Evolutionary conservation across 2,888 invertebrate genomes (phyloP), one percentile per base, ranked within the genome.

Genomic region (Schizotus pectinicornis): DNA sequence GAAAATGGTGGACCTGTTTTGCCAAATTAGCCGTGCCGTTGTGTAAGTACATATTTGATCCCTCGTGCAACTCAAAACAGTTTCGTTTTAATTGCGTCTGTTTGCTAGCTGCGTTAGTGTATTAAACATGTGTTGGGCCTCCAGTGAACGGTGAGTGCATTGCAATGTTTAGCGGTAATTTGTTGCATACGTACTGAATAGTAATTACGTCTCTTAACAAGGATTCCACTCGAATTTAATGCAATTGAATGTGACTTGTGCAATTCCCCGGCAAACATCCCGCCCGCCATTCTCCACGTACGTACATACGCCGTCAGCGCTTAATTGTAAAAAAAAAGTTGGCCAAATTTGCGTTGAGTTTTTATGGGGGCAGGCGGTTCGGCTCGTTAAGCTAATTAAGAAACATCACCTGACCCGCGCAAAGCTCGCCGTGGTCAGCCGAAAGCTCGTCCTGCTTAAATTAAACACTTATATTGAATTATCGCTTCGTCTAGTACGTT

Each of bases 401-500:
- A 39, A n/a, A 34, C 12, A 35, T 55, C 49, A 59, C 54, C 45
- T 50, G 48, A 54, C 52, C 49, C 32, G 22, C 31, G 13, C 43
- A 51, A 59, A 39, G 35, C 30, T 35, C 36, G 41, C 47, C 50
- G n/a, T 8, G 22, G 43, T 13, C 9, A 13, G 12, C 8, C 11
- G 13, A 8, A 41, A 39, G 56, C 32, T 59, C 52, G 53, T 63
- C 59, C 56, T 38, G 56, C 50, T 61, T 63, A 59, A 62, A 59
- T 59, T 59, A 55, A 61, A 62, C 63, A 55, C 61, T 62, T 59
- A 62, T 48, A 53, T 59, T 56, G 63, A 63, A 42, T 59, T 61
- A 61, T 63, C 14, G 22, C 36, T 32, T 12, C 11, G 14, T 9
- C 22, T 50, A 50, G 34, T 41, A 11, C 14, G 41, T 33, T 41